phyloP scores from a whole-genome alignment of 2,797 vertebrate genomes.

The Poeciliopsis paucimaculata region DNA sequence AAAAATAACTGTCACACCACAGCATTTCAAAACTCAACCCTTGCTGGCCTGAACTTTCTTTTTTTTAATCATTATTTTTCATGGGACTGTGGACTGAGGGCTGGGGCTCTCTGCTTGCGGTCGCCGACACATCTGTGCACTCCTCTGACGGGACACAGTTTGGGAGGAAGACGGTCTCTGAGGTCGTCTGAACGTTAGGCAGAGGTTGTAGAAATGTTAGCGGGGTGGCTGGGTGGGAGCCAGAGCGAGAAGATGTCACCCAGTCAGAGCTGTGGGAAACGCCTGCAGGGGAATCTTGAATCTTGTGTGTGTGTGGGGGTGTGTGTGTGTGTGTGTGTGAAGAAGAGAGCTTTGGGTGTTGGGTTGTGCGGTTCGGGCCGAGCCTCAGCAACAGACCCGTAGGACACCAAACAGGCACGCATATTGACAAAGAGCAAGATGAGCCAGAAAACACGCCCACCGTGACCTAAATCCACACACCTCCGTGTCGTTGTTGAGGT shows the following conservation, averaged over 20 bases:
- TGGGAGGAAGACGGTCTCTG: constrained; percentile 55
- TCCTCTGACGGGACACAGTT: constrained; percentile 40
- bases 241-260: constrained; percentile 69
- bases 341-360: constrained; percentile 52
- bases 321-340: constrained; percentile 42
- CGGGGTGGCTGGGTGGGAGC: constrained; percentile 60
- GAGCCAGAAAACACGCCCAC: constrained; percentile 40
- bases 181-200: constrained; percentile 55
- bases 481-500: constrained; percentile 98
- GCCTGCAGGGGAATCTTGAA: constrained; percentile 73
- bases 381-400: constrained; percentile 60
- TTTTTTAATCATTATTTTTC: constrained; percentile 47
- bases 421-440: constrained; percentile 37
- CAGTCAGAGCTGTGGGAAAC: constrained; percentile 72
- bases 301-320: constrained; percentile 33
- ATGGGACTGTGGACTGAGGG: constrained; percentile 56
- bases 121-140: constrained; percentile 62
- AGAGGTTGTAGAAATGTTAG: constrained; percentile 63
- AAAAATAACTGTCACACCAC: constrained; percentile 39
- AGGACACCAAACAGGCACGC: constrained; percentile 55
- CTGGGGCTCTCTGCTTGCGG: constrained; percentile 46
- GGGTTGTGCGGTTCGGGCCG: constrained; percentile 65
- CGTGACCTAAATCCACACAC: constrained; percentile 66
- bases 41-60: constrained; percentile 32
- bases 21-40: constrained; percentile 37